Evolutionary conservation across 2,113 vertebrate species (phyloP), one percentile per base, ranked within the genome.

Genomic region (Phainopepla nitens): DNA sequence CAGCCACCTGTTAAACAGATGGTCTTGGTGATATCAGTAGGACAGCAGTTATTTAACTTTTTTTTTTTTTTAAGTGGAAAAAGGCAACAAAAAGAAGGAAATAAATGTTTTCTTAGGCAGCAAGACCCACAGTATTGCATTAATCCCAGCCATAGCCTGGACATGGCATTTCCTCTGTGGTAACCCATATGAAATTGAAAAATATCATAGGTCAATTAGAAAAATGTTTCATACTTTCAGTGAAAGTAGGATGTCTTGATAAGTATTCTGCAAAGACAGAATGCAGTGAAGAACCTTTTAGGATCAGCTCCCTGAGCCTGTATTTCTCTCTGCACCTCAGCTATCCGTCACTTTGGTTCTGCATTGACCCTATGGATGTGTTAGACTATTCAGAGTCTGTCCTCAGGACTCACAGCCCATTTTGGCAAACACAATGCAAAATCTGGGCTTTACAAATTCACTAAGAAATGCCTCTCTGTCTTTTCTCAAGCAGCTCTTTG

Each of bases 1-100:
- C 92, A 92, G 71, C 71, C 92, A 95, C 75, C 66, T 94, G 88
- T 77, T 90, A 50, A 39, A 91, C 45, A 35, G 76, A 81, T 58
- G 15, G n/a, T 44, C 60, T 36, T 71, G 45, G 42, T 25, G 15
- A 9, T 70, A 50, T 41, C 77, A 66, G 24, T 51, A 78, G 60
- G 33, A 73, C 42, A 58, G 4, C n/a, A 23, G 18, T 45, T 82
- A 51, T 4, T 82, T 60, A 62, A 76, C 76, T 25, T 6, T 31
- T 44, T 29, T 42, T 29, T 44, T 29, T 42, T 36, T 54, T 56
- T 18, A 1, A 23, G 54, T 15, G 42, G 10, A 20, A 14, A 42
- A 42, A 25, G 3, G 4, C 10, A 15, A 6, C 6, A 42, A n/a
- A 76, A 70, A 41, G 15, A n/a, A 36, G 29, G 11, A 44, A 93